Conservation (phyloP, 2,113 vertebrate species). For the Montifringilla adamsi region DNA sequence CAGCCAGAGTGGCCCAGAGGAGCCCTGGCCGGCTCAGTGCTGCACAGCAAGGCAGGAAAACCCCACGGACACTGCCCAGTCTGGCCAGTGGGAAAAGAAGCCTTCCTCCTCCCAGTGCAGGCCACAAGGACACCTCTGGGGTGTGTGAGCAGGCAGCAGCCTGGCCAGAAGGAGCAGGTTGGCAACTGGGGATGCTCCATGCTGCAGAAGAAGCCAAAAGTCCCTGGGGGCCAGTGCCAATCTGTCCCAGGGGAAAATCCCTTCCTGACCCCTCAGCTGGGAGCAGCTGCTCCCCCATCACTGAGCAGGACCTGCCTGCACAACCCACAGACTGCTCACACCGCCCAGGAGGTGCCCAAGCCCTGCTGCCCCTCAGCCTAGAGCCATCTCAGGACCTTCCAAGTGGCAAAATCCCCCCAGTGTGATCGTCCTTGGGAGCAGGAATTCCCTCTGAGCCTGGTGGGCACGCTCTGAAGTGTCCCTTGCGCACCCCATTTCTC, state of each 20-base stretch:
- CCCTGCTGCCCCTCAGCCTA: neutral
- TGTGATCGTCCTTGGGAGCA: fast-evolving
- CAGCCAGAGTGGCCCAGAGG: neutral
- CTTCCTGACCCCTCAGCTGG: neutral
- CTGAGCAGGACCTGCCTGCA: neutral
- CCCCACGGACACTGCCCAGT: neutral
- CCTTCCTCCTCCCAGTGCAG: neutral
- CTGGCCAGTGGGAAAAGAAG: neutral
- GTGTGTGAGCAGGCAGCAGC: neutral
- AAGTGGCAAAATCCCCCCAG: neutral
- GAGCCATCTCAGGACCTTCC: neutral
- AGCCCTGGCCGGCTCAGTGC: neutral
- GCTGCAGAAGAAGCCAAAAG: no score
- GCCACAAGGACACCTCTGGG: neutral
- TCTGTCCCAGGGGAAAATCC: neutral
- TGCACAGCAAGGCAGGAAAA: neutral
- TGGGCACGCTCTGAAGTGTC: neutral
- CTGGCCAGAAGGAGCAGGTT: neutral
- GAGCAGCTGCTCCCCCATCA: neutral
- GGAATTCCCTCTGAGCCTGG: neutral
- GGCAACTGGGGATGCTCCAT: neutral
- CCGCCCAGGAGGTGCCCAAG: neutral
- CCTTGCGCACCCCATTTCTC: neutral
- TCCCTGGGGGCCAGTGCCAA: neutral
- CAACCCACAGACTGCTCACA: neutral